Conservation (phyloP, 2,888 invertebrate genomes). For the Sinotaia quadrata region DNA sequence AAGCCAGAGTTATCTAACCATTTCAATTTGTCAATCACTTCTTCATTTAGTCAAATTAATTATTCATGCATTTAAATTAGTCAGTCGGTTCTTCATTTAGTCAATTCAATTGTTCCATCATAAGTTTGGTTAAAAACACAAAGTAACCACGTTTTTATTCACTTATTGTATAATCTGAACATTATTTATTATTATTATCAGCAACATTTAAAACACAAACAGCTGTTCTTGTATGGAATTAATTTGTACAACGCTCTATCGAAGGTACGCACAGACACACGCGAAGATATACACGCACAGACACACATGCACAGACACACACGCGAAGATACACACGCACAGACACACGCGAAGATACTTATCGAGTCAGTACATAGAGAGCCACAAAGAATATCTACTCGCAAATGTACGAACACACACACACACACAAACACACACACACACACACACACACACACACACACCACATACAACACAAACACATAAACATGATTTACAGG, state of each 20-base stretch:
- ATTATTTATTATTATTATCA: too few relatives aligned
- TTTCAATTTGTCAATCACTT: too few relatives aligned
- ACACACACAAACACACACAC: background rate
- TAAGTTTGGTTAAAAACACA: too few relatives aligned
- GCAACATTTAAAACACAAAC: too few relatives aligned
- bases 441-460: slow-evolving; percentile 6
- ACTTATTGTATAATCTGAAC: too few relatives aligned
- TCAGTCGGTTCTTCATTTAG: too few relatives aligned
- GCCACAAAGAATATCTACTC: background rate
- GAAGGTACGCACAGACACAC: slow-evolving; percentile 1
- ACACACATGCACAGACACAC: background rate
- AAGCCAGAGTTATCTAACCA: too few relatives aligned
- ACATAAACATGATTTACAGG: too few relatives aligned
- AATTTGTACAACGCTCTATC: background rate
- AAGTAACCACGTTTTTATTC: too few relatives aligned
- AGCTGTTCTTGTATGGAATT: background rate
- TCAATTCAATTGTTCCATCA: background rate
- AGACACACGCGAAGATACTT: background rate
- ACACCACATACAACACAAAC: background rate
- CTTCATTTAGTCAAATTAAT: too few relatives aligned
- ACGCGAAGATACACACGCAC: background rate
- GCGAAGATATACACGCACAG: background rate
- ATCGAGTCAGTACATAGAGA: background rate
- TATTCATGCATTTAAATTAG: too few relatives aligned
- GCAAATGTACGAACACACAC: background rate